Evolutionary conservation across 2,113 vertebrate species (phyloP), one percentile per base, ranked within the genome.

Genomic region (Agelaius tricolor): DNA sequence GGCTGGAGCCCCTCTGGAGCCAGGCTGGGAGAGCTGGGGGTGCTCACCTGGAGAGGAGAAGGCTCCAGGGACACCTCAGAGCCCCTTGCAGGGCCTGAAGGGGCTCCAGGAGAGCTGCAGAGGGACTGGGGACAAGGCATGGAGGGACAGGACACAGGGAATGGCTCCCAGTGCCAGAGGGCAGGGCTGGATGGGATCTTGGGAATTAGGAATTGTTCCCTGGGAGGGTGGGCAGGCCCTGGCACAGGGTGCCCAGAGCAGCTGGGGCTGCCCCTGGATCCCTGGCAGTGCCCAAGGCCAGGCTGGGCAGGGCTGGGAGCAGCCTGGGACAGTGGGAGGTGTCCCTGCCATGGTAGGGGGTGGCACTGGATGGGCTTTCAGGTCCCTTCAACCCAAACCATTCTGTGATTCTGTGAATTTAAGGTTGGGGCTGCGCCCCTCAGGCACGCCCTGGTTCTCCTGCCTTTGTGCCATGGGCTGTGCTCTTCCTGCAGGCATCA

Each of bases 401-500:
- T 14, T 13, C n/a, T 2, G 1, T 15, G 15, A 15, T 8, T 33
- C 44, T 5, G 2, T 28, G 47, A 47, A 33, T 39, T 26, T 7
- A 2, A 13, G 15, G 4, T 2, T 35, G 46, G 41, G 47, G 69
- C 27, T 54, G n/a, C 39, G 22, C 21, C 47, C n/a, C 78, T 41
- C n/a, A 17, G 62, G 22, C 44, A 18, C n/a, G 58, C 6, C 7
- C 11, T 0, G 2, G 0, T 13, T 28, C 46, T 61, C 54, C 68
- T 80, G 63, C 55, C 62, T 31, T 15, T 55, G 30, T 72, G 35
- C 75, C 47, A 95, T 0, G 8, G 39, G 30, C 16, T 21, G 24
- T 51, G 7, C 24, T 61, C 49, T 33, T 58, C 26, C 55, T 90
- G 4, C 91, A 99, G 99, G 99, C 83, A 99, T 99, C 63, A 99